A percentile compares a stretch with the other conserved stretches of the same genome.
These are phyloP conservation scores for Metalampra italica DNA, from an alignment of 2,888 invertebrate species.

Conservation along the genomic window DNA sequence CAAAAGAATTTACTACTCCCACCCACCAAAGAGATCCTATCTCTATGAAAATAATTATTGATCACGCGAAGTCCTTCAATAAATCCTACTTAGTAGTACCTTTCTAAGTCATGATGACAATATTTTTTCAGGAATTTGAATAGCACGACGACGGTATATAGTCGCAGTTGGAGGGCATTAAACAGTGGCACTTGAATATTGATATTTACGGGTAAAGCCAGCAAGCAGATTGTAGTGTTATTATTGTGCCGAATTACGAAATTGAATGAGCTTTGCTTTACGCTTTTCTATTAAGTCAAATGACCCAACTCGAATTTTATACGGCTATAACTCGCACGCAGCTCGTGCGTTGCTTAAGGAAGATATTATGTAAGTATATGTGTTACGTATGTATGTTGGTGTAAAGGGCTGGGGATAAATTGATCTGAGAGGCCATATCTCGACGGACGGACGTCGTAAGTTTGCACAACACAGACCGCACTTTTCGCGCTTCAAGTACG, in stretches of 20 bases:
- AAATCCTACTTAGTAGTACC: too few relatives aligned
- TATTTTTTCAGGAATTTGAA: too few relatives aligned
- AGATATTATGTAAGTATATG: conserved; percentile 7
- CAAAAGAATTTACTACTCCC: too few relatives aligned
- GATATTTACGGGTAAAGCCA: not conserved
- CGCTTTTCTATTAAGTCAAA: conserved; percentile 52
- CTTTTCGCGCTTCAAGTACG: conserved; percentile 44
- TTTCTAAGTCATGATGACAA: too few relatives aligned
- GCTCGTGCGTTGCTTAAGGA: conserved; percentile 26
- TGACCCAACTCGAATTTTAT: conserved; percentile 56
- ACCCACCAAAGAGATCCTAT: too few relatives aligned
- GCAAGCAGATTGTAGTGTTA: conserved; percentile 20
- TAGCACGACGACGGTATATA: not conserved
- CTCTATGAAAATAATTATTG: too few relatives aligned
- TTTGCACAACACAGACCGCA: conserved; percentile 38
- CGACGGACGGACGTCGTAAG: conserved; percentile 46
- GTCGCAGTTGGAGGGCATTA: not conserved
- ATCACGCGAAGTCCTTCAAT: too few relatives aligned
- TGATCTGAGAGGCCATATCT: conserved; percentile 50
- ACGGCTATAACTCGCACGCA: conserved; percentile 48
- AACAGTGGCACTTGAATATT: not conserved
- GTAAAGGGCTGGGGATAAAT: conserved; percentile 34
- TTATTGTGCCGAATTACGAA: conserved; percentile 35
- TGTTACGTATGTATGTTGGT: conserved; percentile 17
- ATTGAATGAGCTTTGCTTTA: conserved; percentile 31